These are phyloP conservation scores for Cairina moschata DNA, from an alignment of 2,113 vertebrate species.

Conservation along the genomic window DNA sequence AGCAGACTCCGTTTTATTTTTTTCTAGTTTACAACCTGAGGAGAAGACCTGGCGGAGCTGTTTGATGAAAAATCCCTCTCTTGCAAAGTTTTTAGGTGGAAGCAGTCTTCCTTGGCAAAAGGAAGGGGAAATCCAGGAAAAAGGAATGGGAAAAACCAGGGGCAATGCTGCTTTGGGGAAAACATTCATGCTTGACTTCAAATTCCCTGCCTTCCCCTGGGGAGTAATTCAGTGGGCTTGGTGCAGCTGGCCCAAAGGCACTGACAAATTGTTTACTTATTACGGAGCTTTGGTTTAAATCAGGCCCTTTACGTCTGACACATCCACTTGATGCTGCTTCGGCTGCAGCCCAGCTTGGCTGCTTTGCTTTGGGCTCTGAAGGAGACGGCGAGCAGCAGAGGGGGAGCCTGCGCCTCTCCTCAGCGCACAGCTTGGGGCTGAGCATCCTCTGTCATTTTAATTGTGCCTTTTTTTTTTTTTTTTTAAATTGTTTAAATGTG, in stretches of 20 bases:
- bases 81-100: neutral
- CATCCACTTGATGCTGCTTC: neutral
- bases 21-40: neutral
- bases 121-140: too few species aligned
- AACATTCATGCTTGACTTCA: neutral
- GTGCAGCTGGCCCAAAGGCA: neutral
- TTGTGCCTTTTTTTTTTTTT: neutral
- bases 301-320: neutral
- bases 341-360: neutral
- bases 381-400: neutral
- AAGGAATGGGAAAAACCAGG: neutral
- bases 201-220: neutral
- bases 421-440: neutral
- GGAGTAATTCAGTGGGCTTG: neutral
- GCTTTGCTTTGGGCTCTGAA: neutral
- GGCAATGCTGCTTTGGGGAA: neutral
- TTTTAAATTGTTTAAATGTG: neutral
- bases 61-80: neutral
- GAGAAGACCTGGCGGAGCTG: neutral
- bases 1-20: neutral
- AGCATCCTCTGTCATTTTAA: neutral
- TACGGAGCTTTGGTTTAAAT: neutral
- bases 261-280: neutral
- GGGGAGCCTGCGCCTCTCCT: accelerated
- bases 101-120: neutral